Percentiles rank a stretch among this genome's conserved stretches.
Conservation (phyloP, 1,140 invertebrate genomes). For the Heliconius himera region DNA sequence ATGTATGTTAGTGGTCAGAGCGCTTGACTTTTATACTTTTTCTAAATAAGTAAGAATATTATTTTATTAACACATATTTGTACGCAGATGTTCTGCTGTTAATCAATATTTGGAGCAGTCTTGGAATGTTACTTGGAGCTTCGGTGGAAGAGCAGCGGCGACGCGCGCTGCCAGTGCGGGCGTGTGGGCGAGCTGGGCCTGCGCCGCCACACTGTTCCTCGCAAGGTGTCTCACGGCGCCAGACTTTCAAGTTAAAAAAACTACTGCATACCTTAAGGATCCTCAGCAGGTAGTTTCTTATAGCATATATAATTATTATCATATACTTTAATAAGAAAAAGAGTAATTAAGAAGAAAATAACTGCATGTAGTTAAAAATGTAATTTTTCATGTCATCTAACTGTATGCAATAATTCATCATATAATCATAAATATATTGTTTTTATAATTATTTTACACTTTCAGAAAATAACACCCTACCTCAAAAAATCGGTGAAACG, state of each 20-base stretch:
- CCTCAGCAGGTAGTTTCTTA: constrained; percentile 52
- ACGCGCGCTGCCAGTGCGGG: constrained; percentile 60
- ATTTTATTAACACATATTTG: not conserved
- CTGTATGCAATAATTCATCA: too few relatives aligned
- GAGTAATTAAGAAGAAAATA: too few relatives aligned
- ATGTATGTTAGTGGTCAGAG: too few relatives aligned
- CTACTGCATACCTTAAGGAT: constrained; percentile 57
- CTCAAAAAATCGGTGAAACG: constrained; percentile 50
- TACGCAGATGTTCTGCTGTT: constrained; percentile 57
- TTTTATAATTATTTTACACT: constrained; percentile 29
- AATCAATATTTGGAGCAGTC: constrained; percentile 48
- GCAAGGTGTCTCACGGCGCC: constrained; percentile 67
- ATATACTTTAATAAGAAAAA: too few relatives aligned
- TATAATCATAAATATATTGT: not conserved
- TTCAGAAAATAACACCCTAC: constrained; percentile 66
- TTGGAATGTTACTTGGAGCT: constrained; percentile 51
- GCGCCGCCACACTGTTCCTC: constrained; percentile 60
- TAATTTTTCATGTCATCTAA: too few relatives aligned
- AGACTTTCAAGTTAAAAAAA: constrained; percentile 60
- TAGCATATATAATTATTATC: not conserved
- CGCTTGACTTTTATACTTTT: too few relatives aligned
- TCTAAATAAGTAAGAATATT: not conserved
- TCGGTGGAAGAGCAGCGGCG: constrained; percentile 50
- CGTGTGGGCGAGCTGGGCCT: constrained; percentile 67
- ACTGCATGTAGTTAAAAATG: too few relatives aligned